phyloP scores from a whole-genome alignment of 2,888 invertebrate species.

The Zygaena filipendulae region DNA sequence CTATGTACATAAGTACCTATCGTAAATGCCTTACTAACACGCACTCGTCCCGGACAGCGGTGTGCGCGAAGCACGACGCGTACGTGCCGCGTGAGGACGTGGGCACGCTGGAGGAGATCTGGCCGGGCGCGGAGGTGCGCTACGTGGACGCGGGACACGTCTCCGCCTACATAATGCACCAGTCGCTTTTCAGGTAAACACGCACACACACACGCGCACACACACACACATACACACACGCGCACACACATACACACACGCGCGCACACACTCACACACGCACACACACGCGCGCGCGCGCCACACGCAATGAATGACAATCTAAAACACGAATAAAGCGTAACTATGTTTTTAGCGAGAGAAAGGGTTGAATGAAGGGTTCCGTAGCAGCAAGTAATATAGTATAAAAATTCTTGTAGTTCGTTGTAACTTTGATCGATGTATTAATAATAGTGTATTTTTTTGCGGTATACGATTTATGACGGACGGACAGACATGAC shows the following conservation, averaged over 20 bases:
- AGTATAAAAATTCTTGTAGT: too few relatives aligned
- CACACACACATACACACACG: not conserved
- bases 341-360: too few relatives aligned
- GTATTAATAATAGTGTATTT: too few relatives aligned
- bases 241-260: not conserved
- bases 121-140: slow-evolving; percentile 92
- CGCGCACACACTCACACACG: too few relatives aligned
- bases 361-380: too few relatives aligned
- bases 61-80: slow-evolving; percentile 89
- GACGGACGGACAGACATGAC: too few relatives aligned
- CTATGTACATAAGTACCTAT: too few relatives aligned
- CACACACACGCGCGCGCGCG: not conserved
- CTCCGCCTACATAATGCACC: slow-evolving; percentile 86
- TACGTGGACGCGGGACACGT: slow-evolving; percentile 93
- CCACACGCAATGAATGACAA: not conserved
- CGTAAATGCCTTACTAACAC: not conserved
- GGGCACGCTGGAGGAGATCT: slow-evolving; percentile 84
- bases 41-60: too few relatives aligned
- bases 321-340: not conserved
- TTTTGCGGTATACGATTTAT: too few relatives aligned
- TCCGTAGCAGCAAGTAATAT: too few relatives aligned
- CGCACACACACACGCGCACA: not conserved
- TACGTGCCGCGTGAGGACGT: slow-evolving; percentile 91
- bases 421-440: too few relatives aligned
- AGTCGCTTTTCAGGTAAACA: slow-evolving; percentile 84